phyloP scores from a whole-genome alignment of 92 coral and sea anemone genomes.

The Porites evermanni region DNA sequence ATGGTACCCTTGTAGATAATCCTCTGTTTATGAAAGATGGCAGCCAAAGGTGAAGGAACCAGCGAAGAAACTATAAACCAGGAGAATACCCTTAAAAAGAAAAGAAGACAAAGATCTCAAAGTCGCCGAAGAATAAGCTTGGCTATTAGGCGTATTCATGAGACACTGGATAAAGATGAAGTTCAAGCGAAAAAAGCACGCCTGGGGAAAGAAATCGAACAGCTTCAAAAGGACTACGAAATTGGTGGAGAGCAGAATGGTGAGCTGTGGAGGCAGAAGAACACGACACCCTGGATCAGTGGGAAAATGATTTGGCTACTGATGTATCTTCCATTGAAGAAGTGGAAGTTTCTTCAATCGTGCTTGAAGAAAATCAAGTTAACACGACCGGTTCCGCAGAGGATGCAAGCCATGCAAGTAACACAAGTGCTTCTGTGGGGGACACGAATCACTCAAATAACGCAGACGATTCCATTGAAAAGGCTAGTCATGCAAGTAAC shows the following conservation, averaged over 20 bases:
- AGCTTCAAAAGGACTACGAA: too few relatives aligned
- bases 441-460: background rate
- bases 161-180: too few relatives aligned
- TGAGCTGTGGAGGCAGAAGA: background rate
- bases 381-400: background rate
- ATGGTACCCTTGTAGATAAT: too few relatives aligned
- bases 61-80: too few relatives aligned
- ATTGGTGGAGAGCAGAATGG: background rate
- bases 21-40: too few relatives aligned
- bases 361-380: background rate
- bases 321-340: constrained; percentile 1
- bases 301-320: background rate
- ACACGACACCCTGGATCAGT: background rate
- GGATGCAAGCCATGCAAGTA: background rate
- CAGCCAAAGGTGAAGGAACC: too few relatives aligned
- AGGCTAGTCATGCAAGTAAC: background rate
- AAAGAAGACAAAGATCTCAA: too few relatives aligned
- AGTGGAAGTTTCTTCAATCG: constrained; percentile 3
- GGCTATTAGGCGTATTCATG: too few relatives aligned
- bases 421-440: background rate
- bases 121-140: too few relatives aligned
- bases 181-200: too few relatives aligned
- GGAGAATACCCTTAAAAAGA: too few relatives aligned
- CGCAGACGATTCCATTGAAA: background rate
- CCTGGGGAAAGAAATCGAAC: too few relatives aligned